Evolutionary conservation across 1,140 invertebrate species (phyloP).

Genomic region (Sarcophaga peregrina): DNA sequence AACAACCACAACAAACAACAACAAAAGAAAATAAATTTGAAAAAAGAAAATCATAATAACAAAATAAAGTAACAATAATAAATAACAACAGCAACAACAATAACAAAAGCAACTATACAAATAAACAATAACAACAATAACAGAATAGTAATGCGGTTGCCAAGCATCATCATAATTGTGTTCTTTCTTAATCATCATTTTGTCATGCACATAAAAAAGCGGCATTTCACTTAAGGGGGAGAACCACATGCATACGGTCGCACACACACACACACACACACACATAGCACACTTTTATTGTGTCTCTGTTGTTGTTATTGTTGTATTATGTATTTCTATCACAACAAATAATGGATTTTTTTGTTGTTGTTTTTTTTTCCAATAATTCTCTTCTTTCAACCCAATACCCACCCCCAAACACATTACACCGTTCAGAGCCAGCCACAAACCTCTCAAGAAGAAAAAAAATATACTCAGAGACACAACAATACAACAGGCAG

Average conservation of each 20-base stretch:
- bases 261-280: not conserved
- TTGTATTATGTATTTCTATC: constrained; percentile 20
- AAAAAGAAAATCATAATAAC: not conserved
- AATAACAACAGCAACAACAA: not conserved
- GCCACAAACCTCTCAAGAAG: not conserved
- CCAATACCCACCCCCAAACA: not conserved
- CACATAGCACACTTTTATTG: not conserved
- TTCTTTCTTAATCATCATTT: constrained; percentile 10
- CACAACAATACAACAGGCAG: not conserved
- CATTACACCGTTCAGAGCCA: not conserved
- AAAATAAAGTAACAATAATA: not conserved
- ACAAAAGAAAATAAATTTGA: not conserved
- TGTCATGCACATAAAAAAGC: not conserved
- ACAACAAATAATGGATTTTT: not conserved
- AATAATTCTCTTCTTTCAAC: not conserved
- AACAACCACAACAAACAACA: not conserved
- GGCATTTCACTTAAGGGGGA: not conserved
- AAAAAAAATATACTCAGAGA: not conserved
- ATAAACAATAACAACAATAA: not conserved
- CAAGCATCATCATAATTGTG: constrained; percentile 11
- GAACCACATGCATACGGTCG: not conserved
- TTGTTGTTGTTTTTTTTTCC: not conserved
- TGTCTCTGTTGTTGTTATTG: not conserved
- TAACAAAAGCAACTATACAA: not conserved
- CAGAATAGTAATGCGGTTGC: constrained; percentile 12